Base-by-base conservation (phyloP, 2,888 invertebrate species). In the Andrena dorsata region DNA sequence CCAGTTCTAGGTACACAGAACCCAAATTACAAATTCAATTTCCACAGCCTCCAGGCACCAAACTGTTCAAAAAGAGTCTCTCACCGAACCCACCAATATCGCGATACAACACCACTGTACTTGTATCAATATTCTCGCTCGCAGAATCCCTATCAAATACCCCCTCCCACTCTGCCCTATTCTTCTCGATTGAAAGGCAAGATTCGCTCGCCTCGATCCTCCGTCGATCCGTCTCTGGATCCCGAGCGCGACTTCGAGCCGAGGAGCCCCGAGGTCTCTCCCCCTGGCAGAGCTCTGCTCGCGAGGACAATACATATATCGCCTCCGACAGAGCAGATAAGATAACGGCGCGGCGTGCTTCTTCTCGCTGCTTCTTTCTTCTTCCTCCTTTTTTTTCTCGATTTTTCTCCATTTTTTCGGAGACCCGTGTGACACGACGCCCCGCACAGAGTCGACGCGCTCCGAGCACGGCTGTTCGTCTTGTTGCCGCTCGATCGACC, bases 261-360 rank as follows among this genome's bases (percentile, higher is more conserved):
- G n/a, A 30, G 10, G 7, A 1, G 16, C 13, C 41, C 7, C n/a
- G 13, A 16, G 53, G 23, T 53, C 23, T 0, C 41, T 71, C 5
- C 41, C 47, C 23, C 60, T 16, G 8, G 10, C 68, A 2, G 16
- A 66, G 13, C 16, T 56, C 13, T 4, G 23, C 8, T 7, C 7
- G 20, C 75, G 56, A 64, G 75, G 35, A 58, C 64, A 56, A 72
- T 56, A 28, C 28, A 23, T 85, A 74, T 87, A 53, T 49, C 60
- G 60, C 23, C 56, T 20, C 23, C 51, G 77, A 83, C 79, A 79
- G 63, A 63, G 2, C 13, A 71, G 91, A 91, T 91, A 91, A 91
- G 91, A 91, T 90, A 91, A 89, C 70, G 23, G 64, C 74, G 70
- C 80, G 86, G 81, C 84, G 86, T 86, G 56, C 56, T 23, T 56